Base-by-base conservation (phyloP, 2,113 vertebrate species). In the Megaceryle maxima region DNA sequence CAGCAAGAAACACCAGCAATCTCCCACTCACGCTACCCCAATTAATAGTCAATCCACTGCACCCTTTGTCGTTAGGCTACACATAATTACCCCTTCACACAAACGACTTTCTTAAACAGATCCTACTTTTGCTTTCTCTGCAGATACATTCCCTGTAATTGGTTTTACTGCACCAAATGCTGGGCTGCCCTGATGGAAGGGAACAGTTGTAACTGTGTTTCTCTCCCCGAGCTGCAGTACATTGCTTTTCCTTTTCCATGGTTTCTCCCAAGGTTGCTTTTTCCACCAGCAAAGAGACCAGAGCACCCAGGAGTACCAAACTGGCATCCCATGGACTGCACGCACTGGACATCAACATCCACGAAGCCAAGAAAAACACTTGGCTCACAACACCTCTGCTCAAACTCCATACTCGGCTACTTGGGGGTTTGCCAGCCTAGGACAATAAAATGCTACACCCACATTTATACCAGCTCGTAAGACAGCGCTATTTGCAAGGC, bases 111-210 rank as follows among this genome's bases (percentile, higher is more conserved):
- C 89, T 93, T 90, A 95, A 94, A 92, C 92, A 91, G 96, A 92
- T 82, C 81, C 87, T n/a, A 37, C 81, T 95, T 94, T 62, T 87
- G 66, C 92, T 85, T 96, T 78, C 86, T 93, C 77, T 5, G 24
- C 69, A 92, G 87, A 88, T 74, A 83, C 72, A 72, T n/a, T 90
- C 75, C 87, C 84, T 2, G 3, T 96, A 87, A 88, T 96, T 88
- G 79, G 69, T 88, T 96, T 96, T 88, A 96, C 73, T 69, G 80
- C 88, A 94, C 84, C 94, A 95, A 97, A 92, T 68, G 91, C 90
- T 39, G 56, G 60, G 84, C 60, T 83, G 81, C 69, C 74, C 89
- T 90, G 24, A 4, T 10, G n/a, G 63, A 95, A 74, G 83, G 93
- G 60, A 33, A 64, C 31, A 1, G 50, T 53, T 90, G 9, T 18